These are phyloP conservation scores for Drosophila kikkawai DNA, from an alignment of 1,140 invertebrate genomes.

Conservation along the genomic window DNA sequence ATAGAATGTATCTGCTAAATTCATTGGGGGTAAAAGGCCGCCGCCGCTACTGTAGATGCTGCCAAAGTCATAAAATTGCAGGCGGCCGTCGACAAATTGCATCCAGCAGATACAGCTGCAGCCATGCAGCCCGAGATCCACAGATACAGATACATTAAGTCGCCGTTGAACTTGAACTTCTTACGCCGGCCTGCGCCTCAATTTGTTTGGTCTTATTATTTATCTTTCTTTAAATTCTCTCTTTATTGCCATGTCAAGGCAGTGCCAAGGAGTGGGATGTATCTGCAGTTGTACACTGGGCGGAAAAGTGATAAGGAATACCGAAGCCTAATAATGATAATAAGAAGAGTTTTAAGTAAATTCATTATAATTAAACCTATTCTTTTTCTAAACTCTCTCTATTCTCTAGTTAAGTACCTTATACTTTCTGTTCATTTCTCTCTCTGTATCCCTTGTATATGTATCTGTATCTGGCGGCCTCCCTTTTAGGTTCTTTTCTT, in stretches of 20 bases:
- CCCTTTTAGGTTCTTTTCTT: slow-evolving; percentile 29
- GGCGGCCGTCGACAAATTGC: slow-evolving; percentile 72
- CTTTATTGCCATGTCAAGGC: slow-evolving; percentile 78
- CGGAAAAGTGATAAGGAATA: neutral
- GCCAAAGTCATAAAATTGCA: slow-evolving; percentile 59
- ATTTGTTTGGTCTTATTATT: slow-evolving; percentile 73
- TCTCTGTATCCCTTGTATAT: neutral
- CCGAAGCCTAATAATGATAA: neutral
- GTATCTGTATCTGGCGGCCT: slow-evolving; percentile 28
- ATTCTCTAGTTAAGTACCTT: too few relatives aligned
- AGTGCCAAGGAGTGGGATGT: slow-evolving; percentile 19
- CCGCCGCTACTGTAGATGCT: slow-evolving; percentile 1
- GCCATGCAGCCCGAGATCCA: slow-evolving; percentile 6
- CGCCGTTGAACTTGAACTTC: slow-evolving; percentile 79
- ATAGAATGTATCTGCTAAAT: slow-evolving; percentile 59
- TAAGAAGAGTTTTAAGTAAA: neutral
- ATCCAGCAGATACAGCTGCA: slow-evolving; percentile 53
- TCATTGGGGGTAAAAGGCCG: slow-evolving; percentile 70
- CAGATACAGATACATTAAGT: slow-evolving; percentile 42
- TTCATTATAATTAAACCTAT: neutral
- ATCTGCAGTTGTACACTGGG: slow-evolving; percentile 5
- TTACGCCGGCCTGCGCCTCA: slow-evolving; percentile 57
- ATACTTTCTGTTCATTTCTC: neutral
- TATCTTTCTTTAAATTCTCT: slow-evolving; percentile 77
- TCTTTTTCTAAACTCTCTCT: neutral